Base-by-base conservation (phyloP, 1,140 invertebrate genomes). In the Conopomorpha cramerella region DNA sequence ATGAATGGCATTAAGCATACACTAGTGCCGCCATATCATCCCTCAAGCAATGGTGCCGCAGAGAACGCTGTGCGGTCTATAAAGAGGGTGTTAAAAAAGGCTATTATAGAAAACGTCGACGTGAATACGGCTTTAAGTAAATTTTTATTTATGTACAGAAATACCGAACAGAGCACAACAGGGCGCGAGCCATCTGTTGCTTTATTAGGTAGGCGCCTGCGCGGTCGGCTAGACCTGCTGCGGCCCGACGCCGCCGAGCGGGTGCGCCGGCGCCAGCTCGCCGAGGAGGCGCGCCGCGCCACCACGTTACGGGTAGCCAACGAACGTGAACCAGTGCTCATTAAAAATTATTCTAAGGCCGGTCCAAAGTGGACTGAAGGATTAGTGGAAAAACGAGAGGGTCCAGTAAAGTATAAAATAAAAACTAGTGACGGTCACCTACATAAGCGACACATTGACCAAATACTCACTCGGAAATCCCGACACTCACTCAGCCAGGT, bases 101-200 rank as follows among this genome's bases (percentile, higher is more conserved):
- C 41, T 3, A 25, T 26, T 2, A 16, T 34, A 14, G 28, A 41
- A 41, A 35, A 30, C 2, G 26, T 30, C 15, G 28, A 39, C 3
- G 10, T 8, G 1, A 15, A 25, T 17, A 25, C 17, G 19, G 28
- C 39, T 28, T 4, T 35, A 8, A 15, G 27, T 30, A 40, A 12
- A n/a, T 40, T 40, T 34, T 23, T 34, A 34, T 34, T 34, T 34
- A 14, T n/a, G n/a, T 36, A 36, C 19, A 17, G 32, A 16, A 41
- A 41, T 30, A 41, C 32, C 2, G 32, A 19, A n/a, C 39, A 41
- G 16, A 30, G 32, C n/a, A 41, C 32, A 1, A 41, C 32, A 16
- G 25, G 18, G 12, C 1, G 6, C 1, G 33, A 29, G 16, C 39
- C 39, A 2, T 32, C 32, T 2, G 39, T 36, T 18, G 26, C 28